These are phyloP conservation scores for Varecia variegata DNA, from an alignment of 2,797 vertebrate genomes.

Conservation along the genomic window DNA sequence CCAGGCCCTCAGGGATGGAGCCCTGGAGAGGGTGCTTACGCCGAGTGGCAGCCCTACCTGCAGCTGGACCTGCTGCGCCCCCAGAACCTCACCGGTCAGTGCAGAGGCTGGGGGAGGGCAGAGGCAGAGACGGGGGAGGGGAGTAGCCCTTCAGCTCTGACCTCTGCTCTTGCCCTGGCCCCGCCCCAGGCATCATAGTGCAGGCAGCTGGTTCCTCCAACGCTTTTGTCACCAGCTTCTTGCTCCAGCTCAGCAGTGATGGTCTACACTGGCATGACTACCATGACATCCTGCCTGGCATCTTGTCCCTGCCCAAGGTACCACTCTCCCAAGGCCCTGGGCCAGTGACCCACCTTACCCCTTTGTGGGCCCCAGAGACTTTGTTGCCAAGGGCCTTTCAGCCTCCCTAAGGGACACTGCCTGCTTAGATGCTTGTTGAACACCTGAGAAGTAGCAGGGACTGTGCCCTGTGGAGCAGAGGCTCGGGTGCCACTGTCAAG, in stretches of 20 bases:
- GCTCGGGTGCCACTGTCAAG: no score
- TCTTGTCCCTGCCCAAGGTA: constrained; percentile 86
- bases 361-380: background rate
- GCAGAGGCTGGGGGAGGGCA: background rate
- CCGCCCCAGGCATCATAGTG: constrained; percentile 85
- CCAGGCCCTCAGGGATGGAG: constrained; percentile 88
- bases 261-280: constrained; percentile 87
- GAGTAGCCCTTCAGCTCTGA: background rate
- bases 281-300: constrained; percentile 80
- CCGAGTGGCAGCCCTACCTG: constrained; percentile 84
- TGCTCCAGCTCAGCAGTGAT: constrained; percentile 89
- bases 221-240: constrained; percentile 87
- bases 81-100: constrained; percentile 90
- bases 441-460: background rate
- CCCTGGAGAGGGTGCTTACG: constrained; percentile 82
- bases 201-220: constrained; percentile 86
- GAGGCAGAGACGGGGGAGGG: accelerated
- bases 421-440: background rate
- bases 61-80: constrained; percentile 88
- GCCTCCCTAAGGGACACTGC: background rate
- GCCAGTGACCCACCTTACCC: background rate
- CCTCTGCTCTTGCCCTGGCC: background rate
- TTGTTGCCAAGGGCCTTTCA: background rate
- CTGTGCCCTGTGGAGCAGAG: background rate
- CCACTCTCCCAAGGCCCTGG: background rate